Base-by-base conservation (phyloP, 2,113 vertebrate genomes). In the Trichechus manatus region DNA sequence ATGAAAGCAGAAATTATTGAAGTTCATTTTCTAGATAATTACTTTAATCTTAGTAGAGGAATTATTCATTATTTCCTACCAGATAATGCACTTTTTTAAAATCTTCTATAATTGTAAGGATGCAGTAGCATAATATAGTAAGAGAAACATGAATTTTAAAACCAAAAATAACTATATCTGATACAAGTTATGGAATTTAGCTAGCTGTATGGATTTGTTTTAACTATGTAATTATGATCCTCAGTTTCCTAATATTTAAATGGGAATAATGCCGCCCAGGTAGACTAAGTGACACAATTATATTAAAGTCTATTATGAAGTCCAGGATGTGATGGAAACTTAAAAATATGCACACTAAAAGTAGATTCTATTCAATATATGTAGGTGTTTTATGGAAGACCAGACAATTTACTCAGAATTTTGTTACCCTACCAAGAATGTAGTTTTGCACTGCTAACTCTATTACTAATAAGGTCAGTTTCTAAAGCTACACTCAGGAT, bases 1-100 rank as follows among this genome's bases (percentile, higher is more conserved):
- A 56, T 89, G 53, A 90, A 82, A 90, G n/a, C 9, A 82, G 63
- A 80, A 87, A 80, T 90, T 53, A 93, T 75, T 96, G 78, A 85
- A 88, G 25, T 72, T 89, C 6, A 93, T 95, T 82, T 93, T 95
- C 80, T 66, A 56, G 15, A 39, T 79, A 85, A 86, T 77, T 75
- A 84, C 11, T 94, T 75, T 94, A 56, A 56, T 85, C 88, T 70
- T 64, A 86, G n/a, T 36, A 81, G 53, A 79, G 31, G 7, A 59
- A 42, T 59, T 83, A 79, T 87, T 92, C 33, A 84, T 23, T 53
- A 39, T 39, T 77, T 90, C 25, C 13, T 87, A n/a, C 15, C 22
- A 92, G 20, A 89, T 85, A 91, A 63, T 47, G 17, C 9, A 50
- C 13, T 44, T 29, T 5, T 85, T 47, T 81, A 70, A n/a, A n/a